Evolutionary conservation across 2,113 vertebrate genomes (phyloP).

Genomic region (Larimichthys crocea): DNA sequence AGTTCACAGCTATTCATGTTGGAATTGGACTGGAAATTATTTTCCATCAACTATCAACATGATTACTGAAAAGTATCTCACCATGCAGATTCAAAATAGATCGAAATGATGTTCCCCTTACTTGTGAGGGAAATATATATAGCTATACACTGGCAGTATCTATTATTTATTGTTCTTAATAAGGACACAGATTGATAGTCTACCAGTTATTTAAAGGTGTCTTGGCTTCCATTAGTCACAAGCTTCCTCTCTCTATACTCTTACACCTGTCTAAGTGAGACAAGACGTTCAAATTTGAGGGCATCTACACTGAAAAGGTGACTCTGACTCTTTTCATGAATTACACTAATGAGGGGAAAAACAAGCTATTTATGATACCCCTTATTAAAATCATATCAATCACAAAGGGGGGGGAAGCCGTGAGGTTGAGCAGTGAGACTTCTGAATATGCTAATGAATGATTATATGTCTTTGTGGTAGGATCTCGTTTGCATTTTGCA

Average conservation of each 20-base stretch:
- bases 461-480: not conserved
- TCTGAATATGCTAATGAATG: constrained; percentile 18
- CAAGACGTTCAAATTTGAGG: not conserved
- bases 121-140: not conserved
- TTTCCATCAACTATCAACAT: constrained; percentile 7
- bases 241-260: not conserved
- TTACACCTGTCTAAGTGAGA: not conserved
- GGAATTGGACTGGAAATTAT: not conserved
- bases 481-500: not conserved
- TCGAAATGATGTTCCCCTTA: not conserved
- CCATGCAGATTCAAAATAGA: not conserved
- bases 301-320: not conserved
- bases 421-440: not conserved
- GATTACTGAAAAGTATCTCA: not conserved
- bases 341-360: constrained; percentile 15
- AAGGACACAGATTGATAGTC: not conserved
- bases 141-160: not conserved
- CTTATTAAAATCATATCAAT: constrained; percentile 25
- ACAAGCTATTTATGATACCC: not conserved
- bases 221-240: not conserved
- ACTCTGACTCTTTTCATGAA: not conserved
- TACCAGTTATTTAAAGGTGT: not conserved
- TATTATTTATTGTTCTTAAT: not conserved
- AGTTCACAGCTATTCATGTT: not conserved
- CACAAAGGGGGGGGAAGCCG: not conserved